These are phyloP conservation scores for Nycticorax nycticorax DNA, from an alignment of 2,113 vertebrate species.

Conservation along the genomic window DNA sequence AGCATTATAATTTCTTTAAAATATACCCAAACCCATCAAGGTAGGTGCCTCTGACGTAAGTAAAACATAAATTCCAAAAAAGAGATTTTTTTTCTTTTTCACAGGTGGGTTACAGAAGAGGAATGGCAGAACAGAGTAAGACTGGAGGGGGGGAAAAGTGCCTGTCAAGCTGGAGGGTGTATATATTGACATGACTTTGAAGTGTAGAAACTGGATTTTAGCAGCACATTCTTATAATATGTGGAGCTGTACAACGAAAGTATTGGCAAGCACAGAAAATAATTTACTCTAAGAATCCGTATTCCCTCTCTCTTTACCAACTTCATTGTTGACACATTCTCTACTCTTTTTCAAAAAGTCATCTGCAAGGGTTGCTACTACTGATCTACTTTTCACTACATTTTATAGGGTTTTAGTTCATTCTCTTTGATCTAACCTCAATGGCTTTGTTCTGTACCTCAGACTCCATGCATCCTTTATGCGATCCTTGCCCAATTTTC, in stretches of 20 bases:
- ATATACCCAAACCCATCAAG: background rate
- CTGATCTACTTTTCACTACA: background rate
- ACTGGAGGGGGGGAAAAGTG: background rate
- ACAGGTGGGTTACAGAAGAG: background rate
- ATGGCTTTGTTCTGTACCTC: background rate
- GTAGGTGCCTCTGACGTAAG: background rate
- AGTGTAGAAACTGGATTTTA: background rate
- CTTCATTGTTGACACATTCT: background rate
- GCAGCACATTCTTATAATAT: background rate
- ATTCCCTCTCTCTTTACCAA: background rate
- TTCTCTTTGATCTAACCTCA: background rate
- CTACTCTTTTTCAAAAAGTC: background rate
- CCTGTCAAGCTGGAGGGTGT: background rate
- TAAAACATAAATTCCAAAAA: background rate
- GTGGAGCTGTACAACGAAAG: background rate
- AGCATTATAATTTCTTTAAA: background rate
- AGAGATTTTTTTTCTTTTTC: background rate
- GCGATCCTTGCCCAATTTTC: background rate
- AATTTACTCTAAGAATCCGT: background rate
- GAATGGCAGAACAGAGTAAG: background rate
- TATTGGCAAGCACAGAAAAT: background rate
- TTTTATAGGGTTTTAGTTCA: background rate
- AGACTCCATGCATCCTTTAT: background rate
- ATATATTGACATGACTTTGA: background rate
- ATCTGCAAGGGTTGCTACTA: background rate